A percentile compares a stretch with the other conserved stretches of the same genome.
phyloP scores from a whole-genome alignment of 2,888 invertebrate genomes.

The Anodontia alba region DNA sequence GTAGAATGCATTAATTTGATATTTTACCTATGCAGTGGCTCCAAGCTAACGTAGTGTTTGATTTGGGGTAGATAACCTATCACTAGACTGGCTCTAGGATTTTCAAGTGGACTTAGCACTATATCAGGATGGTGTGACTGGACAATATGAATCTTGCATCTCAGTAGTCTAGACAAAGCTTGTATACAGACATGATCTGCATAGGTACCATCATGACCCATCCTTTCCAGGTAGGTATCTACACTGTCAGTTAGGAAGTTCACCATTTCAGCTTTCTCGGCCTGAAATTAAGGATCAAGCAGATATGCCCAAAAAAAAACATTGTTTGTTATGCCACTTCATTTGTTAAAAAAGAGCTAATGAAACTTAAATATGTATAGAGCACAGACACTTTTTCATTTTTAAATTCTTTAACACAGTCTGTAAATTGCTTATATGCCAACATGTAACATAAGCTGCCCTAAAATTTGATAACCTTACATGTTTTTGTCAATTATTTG shows the following conservation, averaged over 20 bases:
- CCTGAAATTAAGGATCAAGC: conserved; percentile 16
- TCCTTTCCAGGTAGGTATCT: conserved; percentile 4
- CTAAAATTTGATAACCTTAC: too few species aligned
- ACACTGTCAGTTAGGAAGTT: conserved; percentile 26
- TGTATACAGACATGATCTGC: conserved; percentile 26
- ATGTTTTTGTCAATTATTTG: too few species aligned
- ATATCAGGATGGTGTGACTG: conserved; percentile 26
- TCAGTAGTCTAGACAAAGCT: neutral
- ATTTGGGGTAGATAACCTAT: conserved; percentile 30
- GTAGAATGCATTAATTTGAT: neutral
- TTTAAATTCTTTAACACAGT: too few species aligned
- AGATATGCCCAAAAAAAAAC: neutral
- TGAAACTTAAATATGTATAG: neutral
- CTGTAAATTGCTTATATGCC: too few species aligned
- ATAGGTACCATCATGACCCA: conserved; percentile 24
- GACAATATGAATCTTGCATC: conserved; percentile 15
- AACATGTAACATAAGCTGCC: too few species aligned
- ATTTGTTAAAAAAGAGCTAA: neutral
- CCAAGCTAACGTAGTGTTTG: conserved; percentile 35
- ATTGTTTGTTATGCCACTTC: too few species aligned
- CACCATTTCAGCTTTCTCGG: conserved; percentile 9
- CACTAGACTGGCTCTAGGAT: neutral
- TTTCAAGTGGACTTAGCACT: neutral
- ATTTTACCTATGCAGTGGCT: conserved; percentile 18
- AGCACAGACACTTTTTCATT: too few species aligned